Conservation (phyloP, 2,888 invertebrate species). For the Mimachlamys varia region DNA sequence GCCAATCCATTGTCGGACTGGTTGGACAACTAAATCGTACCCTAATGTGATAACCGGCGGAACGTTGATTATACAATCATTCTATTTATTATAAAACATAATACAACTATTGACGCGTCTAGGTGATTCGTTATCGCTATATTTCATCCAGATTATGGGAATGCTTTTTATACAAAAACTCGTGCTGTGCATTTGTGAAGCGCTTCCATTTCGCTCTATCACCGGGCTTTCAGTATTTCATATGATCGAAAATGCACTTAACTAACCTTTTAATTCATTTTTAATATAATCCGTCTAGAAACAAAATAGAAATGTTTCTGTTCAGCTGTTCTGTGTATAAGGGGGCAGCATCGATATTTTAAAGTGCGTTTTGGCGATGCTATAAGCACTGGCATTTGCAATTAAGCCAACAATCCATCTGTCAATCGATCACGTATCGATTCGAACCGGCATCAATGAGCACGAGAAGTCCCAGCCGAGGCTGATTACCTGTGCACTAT, state of each 20-base stretch:
- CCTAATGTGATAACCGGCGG: not conserved
- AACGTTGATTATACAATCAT: not conserved
- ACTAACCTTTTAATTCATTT: constrained; percentile 14
- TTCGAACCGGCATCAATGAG: constrained; percentile 2
- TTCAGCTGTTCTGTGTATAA: not conserved
- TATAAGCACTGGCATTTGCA: not conserved
- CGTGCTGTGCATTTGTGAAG: not conserved
- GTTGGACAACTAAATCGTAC: not conserved
- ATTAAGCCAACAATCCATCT: constrained; percentile 16
- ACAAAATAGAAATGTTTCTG: not conserved
- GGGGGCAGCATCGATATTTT: not conserved
- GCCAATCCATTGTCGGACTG: no score
- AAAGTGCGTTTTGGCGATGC: constrained; percentile 28
- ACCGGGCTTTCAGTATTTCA: not conserved
- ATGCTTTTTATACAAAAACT: not conserved
- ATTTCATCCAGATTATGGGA: not conserved
- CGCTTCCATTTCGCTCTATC: not conserved
- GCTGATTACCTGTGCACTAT: not conserved
- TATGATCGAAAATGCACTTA: not conserved
- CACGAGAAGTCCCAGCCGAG: not conserved
- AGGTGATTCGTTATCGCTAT: not conserved
- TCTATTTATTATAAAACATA: not conserved
- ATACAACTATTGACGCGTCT: not conserved
- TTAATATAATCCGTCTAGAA: not conserved
- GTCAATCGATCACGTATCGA: not conserved